Percentiles rank a stretch among this genome's conserved stretches.
Evolutionary conservation across 2,888 invertebrate species (phyloP).

Genomic region (Pollenia angustigena): DNA sequence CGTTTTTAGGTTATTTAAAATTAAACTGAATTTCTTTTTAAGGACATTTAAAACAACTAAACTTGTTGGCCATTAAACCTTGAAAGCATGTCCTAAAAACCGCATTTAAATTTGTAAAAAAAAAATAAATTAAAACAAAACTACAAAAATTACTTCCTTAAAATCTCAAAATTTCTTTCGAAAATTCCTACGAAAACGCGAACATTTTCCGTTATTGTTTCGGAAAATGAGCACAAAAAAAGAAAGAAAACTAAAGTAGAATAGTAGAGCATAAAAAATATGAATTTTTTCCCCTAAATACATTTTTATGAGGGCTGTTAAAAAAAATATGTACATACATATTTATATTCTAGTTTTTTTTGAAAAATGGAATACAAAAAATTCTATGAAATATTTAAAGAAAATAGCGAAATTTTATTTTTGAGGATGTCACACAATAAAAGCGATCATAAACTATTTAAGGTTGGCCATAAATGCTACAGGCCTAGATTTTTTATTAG

Average conservation of each 20-base stretch:
- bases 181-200: conserved; percentile 28
- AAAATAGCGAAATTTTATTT: conserved; percentile 6
- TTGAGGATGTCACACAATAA: background rate
- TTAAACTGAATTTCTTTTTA: background rate
- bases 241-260: conserved; percentile 46
- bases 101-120: background rate
- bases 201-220: background rate
- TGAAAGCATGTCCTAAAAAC: background rate
- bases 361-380: background rate
- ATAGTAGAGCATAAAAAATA: conserved; percentile 58
- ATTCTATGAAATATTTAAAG: background rate
- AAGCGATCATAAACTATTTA: conserved; percentile 36
- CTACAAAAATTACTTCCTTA: conserved; percentile 19
- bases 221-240: background rate
- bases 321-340: no score
- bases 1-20: conserved; percentile 21
- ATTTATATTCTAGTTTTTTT: conserved; percentile 16
- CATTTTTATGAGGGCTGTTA: background rate
- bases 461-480: background rate
- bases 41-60: background rate
- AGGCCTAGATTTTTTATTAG: conserved; percentile 44
- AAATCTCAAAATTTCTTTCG: conserved; percentile 37
- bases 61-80: background rate
- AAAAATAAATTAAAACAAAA: conserved; percentile 1
- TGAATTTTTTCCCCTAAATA: background rate